Evolutionary conservation across 2,113 vertebrate species (phyloP).

Genomic region (Herpailurus yagouaroundi): DNA sequence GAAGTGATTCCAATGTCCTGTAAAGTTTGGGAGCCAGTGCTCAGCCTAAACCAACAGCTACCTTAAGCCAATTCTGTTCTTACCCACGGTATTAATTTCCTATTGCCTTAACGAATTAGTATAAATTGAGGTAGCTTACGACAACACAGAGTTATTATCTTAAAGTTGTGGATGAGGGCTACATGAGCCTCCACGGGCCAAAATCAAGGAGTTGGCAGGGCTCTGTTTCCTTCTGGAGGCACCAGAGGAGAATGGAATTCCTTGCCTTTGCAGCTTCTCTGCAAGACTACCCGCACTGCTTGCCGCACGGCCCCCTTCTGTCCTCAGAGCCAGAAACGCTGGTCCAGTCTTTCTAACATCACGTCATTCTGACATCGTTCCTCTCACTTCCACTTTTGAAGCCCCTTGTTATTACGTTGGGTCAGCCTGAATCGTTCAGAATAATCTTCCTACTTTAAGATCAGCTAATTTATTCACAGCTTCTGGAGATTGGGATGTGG

Average conservation of each 20-base stretch:
- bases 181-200: background rate
- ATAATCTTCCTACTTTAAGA: background rate
- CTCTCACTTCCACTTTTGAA: background rate
- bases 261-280: too few relatives aligned
- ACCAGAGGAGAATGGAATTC: background rate
- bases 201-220: background rate
- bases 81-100: background rate
- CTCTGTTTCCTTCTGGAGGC: background rate
- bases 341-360: background rate
- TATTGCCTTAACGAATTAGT: background rate
- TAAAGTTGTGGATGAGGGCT: fast-evolving
- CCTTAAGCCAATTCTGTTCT: background rate
- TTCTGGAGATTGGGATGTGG: background rate
- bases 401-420: background rate
- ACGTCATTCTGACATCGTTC: background rate
- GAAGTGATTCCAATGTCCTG: background rate
- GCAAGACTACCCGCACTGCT: background rate
- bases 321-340: background rate
- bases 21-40: too few relatives aligned
- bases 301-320: background rate
- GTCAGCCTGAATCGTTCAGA: background rate
- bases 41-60: background rate
- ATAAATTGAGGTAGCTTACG: background rate
- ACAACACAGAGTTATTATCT: too few relatives aligned
- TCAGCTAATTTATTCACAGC: background rate